Base-by-base conservation (phyloP, 30 jellyfish, hydroid and myxozoan species). In the Hydractinia echinata region DNA sequence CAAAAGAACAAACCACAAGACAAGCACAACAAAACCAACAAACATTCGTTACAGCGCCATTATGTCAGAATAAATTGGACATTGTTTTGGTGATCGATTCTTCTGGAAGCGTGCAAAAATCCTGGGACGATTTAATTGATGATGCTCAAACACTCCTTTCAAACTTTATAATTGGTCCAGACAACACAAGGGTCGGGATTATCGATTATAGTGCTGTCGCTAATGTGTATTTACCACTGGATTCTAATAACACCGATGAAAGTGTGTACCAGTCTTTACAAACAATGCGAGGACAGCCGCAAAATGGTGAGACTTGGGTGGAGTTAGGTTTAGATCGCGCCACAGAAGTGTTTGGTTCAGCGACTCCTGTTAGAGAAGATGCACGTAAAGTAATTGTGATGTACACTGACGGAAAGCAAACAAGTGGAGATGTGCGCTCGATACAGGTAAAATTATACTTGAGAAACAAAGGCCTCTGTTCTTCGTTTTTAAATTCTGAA, bases 151-250 rank as follows among this genome's bases (percentile, higher is more conserved):
- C 48, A 39, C 85, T 93, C 16, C 76, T 81, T 19, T 77, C 95
- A 54, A 76, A 82, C 73, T 93, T 93, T 79, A 79, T 74, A 49
- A 87, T 93, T 15, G 62, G 91, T 15, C 92, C 83, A 20, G 83
- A 81, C 14, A 79, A 69, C 56, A 87, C 92, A 50, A 76, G 96
- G 21, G 94, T 93, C 54, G 99, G 96, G 5, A 10, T 93, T 10
- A 81, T 93, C 51, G 99, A 93, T 61, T 93, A 79, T 81, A 93
- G 99, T 81, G 87, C 85, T 85, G 94, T 93, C 16, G 95, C 96
- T 30, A 87, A 93, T 70, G 96, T 88, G 10, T 53, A 76, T 53
- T 56, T 66, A 21, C 93, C 99, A 4, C 77, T 93, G 14, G 95
- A 86, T 72, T 66, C 90, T 79, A 87, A 89, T 7, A 87, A 81